Base-by-base conservation (phyloP, 2,888 invertebrate genomes). In the Blera fallax region DNA sequence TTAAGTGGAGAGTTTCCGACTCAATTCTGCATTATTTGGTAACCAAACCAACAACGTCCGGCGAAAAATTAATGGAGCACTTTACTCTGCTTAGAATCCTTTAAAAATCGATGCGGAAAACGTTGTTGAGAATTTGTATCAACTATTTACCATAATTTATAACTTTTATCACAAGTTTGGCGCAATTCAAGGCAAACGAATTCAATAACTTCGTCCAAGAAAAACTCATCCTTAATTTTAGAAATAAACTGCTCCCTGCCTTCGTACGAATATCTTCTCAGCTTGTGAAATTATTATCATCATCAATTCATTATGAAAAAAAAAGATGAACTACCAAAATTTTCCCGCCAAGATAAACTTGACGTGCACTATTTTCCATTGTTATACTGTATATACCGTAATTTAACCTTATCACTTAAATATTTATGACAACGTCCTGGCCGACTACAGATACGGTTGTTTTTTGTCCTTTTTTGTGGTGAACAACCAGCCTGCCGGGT, bases 381-480 rank as follows among this genome's bases (percentile, higher is more conserved):
- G 56, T 43, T 6, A 50, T 10, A 34, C 14, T 21, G 10, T 7
- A 2, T 5, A 18, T 1, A 52, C 21, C 48, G 34, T 27, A 60
- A 16, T 24, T 48, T 60, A 72, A 72, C 48, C 24, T 72, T 72
- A 72, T 72, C 72, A 60, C 60, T 48, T 18, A 50, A 72, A 60
- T 60, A 50, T 72, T 72, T 60, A 72, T 72, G 60, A 60, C 56
- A 43, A 40, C 14, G 14, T 40, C 40, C 14, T 40, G 14, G 2
- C 40, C 6, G 7, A 11, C 40, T 40, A 40, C 40, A 40, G 40
- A 40, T 40, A 14, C 0, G 37, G 8, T 1, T 37, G 2, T 37
- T 21, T 37, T 37, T 34, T 32, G n/a, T n/a, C n/a, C n/a, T 24
- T 10, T 14, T 16, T 8, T 3, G 3, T 7, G 3, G 8, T 34